phyloP scores from a whole-genome alignment of 2,113 vertebrate genomes.

The Planiliza haematocheilus region DNA sequence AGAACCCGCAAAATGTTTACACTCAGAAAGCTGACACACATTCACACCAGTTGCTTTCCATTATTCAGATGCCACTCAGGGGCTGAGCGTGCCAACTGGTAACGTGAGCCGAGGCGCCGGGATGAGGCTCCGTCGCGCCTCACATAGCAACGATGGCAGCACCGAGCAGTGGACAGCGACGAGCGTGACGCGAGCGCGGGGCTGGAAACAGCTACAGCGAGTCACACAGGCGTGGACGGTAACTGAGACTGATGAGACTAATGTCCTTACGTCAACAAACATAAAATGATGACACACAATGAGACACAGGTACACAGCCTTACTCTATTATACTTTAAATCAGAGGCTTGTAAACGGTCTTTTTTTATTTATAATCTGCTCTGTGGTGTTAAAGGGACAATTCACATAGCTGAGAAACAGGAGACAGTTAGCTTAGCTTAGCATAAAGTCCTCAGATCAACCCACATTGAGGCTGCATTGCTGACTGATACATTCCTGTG shows the following conservation, averaged over 20 bases:
- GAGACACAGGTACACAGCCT: neutral
- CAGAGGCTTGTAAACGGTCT: too few relatives aligned
- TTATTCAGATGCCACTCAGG: constrained; percentile 56
- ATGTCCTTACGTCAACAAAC: too few relatives aligned
- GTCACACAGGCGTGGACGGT: neutral
- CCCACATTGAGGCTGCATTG: too few relatives aligned
- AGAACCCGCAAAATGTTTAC: neutral
- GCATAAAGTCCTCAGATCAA: too few relatives aligned
- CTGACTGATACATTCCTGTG: too few relatives aligned
- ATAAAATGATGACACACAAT: too few relatives aligned
- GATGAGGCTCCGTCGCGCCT: constrained; percentile 29
- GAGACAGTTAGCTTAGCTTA: neutral
- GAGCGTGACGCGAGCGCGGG: neutral
- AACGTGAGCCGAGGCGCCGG: constrained; percentile 50
- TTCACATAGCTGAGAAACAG: too few relatives aligned
- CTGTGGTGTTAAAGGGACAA: too few relatives aligned
- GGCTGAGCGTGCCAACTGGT: constrained; percentile 27
- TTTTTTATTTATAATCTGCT: too few relatives aligned
- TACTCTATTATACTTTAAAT: neutral
- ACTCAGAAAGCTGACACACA: neutral
- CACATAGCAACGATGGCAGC: constrained; percentile 43
- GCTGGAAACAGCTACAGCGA: constrained; percentile 11
- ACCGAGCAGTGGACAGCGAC: neutral
- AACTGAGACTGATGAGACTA: neutral
- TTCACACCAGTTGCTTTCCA: constrained; percentile 44